A percentile compares a stretch with the other conserved stretches of the same genome.
Evolutionary conservation across 2,797 vertebrate genomes (phyloP).

Genomic region (Sebastes oblongus): DNA sequence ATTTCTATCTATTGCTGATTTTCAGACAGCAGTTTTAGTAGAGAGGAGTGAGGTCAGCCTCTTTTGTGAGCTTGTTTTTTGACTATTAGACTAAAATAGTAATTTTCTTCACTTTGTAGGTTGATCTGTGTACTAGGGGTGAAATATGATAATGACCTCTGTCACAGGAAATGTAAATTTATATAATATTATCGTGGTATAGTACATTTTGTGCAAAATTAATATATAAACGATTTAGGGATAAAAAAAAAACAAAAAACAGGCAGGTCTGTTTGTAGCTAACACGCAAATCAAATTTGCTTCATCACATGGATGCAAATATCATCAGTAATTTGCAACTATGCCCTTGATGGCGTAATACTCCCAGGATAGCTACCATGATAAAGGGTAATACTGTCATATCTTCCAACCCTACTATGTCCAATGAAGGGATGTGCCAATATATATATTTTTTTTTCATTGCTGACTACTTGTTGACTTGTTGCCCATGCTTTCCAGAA

Average conservation of each 20-base stretch:
- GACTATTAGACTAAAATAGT: neutral
- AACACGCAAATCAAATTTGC: neutral
- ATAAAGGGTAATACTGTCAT: neutral
- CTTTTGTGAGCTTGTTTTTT: neutral
- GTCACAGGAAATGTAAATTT: neutral
- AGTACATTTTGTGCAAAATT: too few species aligned
- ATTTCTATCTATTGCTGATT: neutral
- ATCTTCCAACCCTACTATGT: neutral
- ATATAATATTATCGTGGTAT: neutral
- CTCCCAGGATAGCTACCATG: neutral
- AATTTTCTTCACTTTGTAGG: neutral
- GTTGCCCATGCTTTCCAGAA: neutral
- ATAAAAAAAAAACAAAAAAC: too few species aligned
- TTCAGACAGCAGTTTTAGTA: neutral
- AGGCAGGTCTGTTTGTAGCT: neutral
- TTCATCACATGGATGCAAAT: neutral
- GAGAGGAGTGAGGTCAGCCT: neutral
- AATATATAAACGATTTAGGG: too few species aligned
- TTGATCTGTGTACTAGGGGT: neutral
- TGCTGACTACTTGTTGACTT: neutral
- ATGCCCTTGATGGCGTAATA: neutral
- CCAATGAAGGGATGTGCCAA: neutral
- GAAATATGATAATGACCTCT: neutral
- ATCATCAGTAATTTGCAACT: neutral
- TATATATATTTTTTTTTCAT: rapidly evolving